Conservation (phyloP, 92 coral and sea anemone species). For the Isaurus tuberculatus region DNA sequence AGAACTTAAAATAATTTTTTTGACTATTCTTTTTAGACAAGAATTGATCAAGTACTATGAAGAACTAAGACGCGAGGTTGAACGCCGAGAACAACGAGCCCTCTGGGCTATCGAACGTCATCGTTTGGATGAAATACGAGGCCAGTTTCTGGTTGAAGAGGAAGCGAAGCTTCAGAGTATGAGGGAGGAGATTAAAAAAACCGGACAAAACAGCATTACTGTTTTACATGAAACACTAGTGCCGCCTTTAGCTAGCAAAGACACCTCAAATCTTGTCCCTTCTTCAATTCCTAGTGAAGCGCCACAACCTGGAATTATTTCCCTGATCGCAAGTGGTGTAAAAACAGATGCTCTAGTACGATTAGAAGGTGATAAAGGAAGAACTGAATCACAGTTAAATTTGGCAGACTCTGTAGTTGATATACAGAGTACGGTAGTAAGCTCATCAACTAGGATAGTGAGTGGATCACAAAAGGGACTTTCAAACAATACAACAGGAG, state of each 20-base stretch:
- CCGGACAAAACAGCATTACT: background rate
- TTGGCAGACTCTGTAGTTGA: constrained; percentile 57
- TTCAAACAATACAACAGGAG: constrained; percentile 32
- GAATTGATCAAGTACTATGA: constrained; percentile 93
- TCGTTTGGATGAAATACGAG: constrained; percentile 68
- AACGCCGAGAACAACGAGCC: constrained; percentile 81
- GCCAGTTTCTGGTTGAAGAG: constrained; percentile 82
- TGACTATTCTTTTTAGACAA: constrained; percentile 56
- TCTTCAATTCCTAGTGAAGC: constrained; percentile 22
- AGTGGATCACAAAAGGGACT: background rate
- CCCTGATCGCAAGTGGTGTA: constrained; percentile 89
- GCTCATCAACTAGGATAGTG: background rate
- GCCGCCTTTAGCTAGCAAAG: background rate
- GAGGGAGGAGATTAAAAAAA: constrained; percentile 28
- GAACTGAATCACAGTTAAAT: background rate
- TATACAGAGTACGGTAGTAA: constrained; percentile 18
- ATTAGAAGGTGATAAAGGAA: constrained; percentile 38
- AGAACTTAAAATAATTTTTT: background rate
- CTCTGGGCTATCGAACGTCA: constrained; percentile 85
- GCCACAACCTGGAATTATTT: constrained; percentile 79
- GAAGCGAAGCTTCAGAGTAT: constrained; percentile 66
- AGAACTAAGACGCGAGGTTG: constrained; percentile 75
- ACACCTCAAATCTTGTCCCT: background rate
- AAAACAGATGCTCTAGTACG: constrained; percentile 73
- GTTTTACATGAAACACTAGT: background rate